These are phyloP conservation scores for Hemithea aestivaria DNA, from an alignment of 2,888 invertebrate species.

Conservation along the genomic window DNA sequence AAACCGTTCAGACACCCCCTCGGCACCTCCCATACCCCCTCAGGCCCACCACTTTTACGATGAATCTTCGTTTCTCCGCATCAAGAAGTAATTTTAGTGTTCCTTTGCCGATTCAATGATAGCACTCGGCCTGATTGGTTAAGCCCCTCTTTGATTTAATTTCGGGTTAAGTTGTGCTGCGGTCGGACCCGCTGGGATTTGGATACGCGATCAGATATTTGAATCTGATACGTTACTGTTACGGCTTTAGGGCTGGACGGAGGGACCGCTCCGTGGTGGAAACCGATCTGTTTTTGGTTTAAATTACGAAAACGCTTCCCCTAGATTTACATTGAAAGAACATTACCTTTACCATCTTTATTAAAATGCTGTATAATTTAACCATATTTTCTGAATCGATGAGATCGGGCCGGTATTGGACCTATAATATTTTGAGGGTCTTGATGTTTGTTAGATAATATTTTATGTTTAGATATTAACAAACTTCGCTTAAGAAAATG, in stretches of 20 bases:
- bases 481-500: too few species aligned
- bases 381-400: too few species aligned
- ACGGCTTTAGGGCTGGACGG: slow-evolving; percentile 29
- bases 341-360: too few species aligned
- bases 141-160: slow-evolving; percentile 79
- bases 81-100: slow-evolving; percentile 80
- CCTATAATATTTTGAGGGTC: too few species aligned
- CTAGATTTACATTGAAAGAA: slow-evolving; percentile 3
- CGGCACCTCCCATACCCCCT: slow-evolving; percentile 37
- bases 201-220: slow-evolving; percentile 52
- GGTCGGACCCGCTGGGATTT: slow-evolving; percentile 64
- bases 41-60: slow-evolving; percentile 77
- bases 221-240: slow-evolving; percentile 45
- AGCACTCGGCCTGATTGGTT: slow-evolving; percentile 78
- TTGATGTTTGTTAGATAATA: too few species aligned
- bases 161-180: slow-evolving; percentile 75
- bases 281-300: slow-evolving; percentile 11
- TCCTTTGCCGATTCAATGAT: slow-evolving; percentile 79
- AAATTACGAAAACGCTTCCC: slow-evolving; percentile 9
- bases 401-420: too few species aligned
- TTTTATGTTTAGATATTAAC: too few species aligned
- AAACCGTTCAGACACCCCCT: slow-evolving; percentile 73
- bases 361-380: too few species aligned
- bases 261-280: slow-evolving; percentile 23
- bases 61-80: slow-evolving; percentile 79